A percentile compares a stretch with the other conserved stretches of the same genome.
Conservation (phyloP, 2,797 vertebrate genomes). For the Myotis planiceps region DNA sequence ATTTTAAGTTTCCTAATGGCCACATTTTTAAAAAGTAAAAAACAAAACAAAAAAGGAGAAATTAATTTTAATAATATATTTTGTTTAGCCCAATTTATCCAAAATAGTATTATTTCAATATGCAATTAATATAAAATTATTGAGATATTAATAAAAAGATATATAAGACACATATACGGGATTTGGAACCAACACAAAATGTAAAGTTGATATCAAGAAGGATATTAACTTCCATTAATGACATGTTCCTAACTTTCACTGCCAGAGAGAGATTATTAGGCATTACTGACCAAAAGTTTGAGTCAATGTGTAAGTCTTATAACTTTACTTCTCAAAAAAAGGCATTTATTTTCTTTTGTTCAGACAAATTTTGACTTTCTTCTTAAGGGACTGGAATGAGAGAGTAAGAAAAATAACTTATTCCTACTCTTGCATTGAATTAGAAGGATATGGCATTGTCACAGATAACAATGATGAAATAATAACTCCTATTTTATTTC, state of each 20-base stretch:
- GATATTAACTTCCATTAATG: not conserved
- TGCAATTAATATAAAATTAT: not conserved
- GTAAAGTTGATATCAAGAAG: not conserved
- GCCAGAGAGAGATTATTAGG: not conserved
- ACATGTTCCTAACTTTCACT: not conserved
- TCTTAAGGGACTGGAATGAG: not conserved
- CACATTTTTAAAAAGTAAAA: not conserved
- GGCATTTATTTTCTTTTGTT: not conserved
- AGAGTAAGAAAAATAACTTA: not conserved
- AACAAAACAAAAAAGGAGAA: not conserved
- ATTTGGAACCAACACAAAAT: not conserved
- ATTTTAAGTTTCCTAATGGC: slow-evolving; percentile 6
- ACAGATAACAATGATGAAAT: not conserved
- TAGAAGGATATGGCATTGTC: not conserved
- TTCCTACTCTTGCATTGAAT: not conserved
- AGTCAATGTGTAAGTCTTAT: not conserved
- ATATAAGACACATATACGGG: not conserved
- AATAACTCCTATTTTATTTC: not conserved
- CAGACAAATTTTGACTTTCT: not conserved
- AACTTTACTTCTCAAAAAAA: not conserved
- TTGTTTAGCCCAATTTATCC: not conserved
- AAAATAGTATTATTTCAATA: not conserved
- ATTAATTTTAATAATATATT: slow-evolving; percentile 3
- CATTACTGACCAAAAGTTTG: not conserved
- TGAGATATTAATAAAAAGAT: not conserved